phyloP scores from a whole-genome alignment of 1,140 invertebrate species.

The Tachypleus tridentatus region DNA sequence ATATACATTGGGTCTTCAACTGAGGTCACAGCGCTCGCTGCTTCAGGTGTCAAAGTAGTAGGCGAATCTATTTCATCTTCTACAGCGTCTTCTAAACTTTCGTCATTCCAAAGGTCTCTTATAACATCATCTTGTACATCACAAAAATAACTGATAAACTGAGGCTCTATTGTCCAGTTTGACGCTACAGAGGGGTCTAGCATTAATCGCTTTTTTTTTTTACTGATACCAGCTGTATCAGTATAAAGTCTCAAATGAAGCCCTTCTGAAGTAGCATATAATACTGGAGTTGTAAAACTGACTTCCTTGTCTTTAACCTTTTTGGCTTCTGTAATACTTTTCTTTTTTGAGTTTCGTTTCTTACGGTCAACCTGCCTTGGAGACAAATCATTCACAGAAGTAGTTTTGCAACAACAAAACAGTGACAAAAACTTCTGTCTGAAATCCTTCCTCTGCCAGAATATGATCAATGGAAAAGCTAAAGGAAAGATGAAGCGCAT shows the following conservation, averaged over 20 bases:
- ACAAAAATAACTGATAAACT: constrained; percentile 22
- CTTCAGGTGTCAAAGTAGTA: background rate
- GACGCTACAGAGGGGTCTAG: background rate
- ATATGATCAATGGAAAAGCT: constrained; percentile 11
- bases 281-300: constrained; percentile 21
- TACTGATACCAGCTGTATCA: background rate
- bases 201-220: background rate
- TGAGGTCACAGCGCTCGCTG: background rate
- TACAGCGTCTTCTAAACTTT: background rate
- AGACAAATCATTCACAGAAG: constrained; percentile 9
- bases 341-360: constrained; percentile 2
- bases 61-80: background rate
- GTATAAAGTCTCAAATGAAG: constrained; percentile 19
- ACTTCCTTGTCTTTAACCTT: constrained; percentile 8
- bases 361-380: constrained; percentile 8
- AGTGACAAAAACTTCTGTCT: constrained; percentile 16
- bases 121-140: constrained; percentile 10
- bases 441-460: constrained; percentile 20
- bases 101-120: background rate
- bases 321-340: background rate
- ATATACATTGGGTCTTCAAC: background rate
- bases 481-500: constrained; percentile 15
- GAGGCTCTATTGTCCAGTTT: constrained; percentile 11
- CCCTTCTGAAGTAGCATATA: constrained; percentile 23
- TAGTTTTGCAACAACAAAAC: constrained; percentile 16